phyloP scores from a whole-genome alignment of 2,888 invertebrate genomes.

The Hofmannophila pseudospretella region DNA sequence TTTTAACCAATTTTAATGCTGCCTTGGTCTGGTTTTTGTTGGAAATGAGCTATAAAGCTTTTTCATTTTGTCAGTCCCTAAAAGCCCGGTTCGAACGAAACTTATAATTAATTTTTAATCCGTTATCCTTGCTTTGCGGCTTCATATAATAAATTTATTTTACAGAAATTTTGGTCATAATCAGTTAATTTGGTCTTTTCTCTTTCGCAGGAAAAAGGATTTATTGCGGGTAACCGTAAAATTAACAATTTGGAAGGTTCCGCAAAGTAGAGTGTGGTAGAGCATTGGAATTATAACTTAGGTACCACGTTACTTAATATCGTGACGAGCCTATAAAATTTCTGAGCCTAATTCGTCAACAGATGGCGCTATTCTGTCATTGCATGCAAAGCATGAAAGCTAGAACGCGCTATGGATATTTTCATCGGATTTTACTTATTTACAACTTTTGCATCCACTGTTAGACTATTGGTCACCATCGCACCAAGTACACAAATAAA shows the following conservation, averaged over 20 bases:
- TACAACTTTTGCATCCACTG: no score
- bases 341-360: no score
- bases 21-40: conserved; percentile 12
- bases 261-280: not conserved
- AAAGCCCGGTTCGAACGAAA: conserved; percentile 47
- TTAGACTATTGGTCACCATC: no score
- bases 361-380: no score
- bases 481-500: no score
- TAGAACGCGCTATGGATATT: no score
- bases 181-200: conserved; percentile 40
- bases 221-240: conserved; percentile 14
- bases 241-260: not conserved
- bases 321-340: no score
- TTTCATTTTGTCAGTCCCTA: conserved; percentile 34
- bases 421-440: no score
- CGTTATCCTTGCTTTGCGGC: conserved; percentile 53
- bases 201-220: conserved; percentile 32
- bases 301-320: no score
- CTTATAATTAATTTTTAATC: conserved; percentile 71
- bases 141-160: conserved; percentile 60
- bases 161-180: conserved; percentile 40
- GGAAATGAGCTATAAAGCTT: conserved; percentile 37
- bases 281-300: no score
- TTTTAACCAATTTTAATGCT: not conserved
- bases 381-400: no score